A percentile compares a stretch with the other conserved stretches of the same genome.
phyloP scores from a whole-genome alignment of 2,113 vertebrate genomes.

The Eptesicus fuscus region DNA sequence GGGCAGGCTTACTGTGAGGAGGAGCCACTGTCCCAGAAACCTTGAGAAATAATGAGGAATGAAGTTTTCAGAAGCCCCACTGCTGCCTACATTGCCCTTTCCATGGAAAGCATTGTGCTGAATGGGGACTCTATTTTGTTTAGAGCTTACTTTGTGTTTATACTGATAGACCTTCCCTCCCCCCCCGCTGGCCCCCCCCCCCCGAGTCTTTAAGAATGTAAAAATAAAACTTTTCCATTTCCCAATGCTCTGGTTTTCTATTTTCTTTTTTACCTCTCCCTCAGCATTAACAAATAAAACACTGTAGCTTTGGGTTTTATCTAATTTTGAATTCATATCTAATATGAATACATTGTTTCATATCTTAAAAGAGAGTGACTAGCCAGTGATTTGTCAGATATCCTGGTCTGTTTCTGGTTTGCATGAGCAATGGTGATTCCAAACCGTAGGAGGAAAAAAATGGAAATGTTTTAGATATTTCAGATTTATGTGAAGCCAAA shows the following conservation, averaged over 20 bases:
- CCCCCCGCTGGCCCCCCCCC: background rate
- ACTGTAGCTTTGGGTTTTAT: background rate
- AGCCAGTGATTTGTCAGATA: slow-evolving; percentile 36
- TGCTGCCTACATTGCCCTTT: background rate
- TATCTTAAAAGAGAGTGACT: slow-evolving; percentile 15
- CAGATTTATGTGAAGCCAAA: slow-evolving; percentile 62
- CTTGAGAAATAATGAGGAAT: background rate
- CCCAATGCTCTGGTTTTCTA: background rate
- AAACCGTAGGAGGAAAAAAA: slow-evolving; percentile 61
- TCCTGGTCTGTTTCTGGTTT: slow-evolving; percentile 66
- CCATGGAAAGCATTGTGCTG: background rate
- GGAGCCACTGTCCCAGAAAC: background rate
- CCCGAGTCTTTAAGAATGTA: background rate
- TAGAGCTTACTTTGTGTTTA: background rate
- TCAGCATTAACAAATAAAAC: background rate
- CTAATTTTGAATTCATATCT: background rate
- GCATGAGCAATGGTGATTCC: slow-evolving; percentile 50
- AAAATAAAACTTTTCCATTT: background rate
- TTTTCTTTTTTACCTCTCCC: background rate
- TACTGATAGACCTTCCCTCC: background rate
- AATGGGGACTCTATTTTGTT: background rate
- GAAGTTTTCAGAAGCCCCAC: background rate
- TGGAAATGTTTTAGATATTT: slow-evolving; percentile 70
- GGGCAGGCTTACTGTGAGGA: background rate
- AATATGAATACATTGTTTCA: background rate